A percentile compares a stretch with the other conserved stretches of the same genome.
Evolutionary conservation across 1,140 invertebrate species (phyloP).

Genomic region (Macrocentrus cingulum): DNA sequence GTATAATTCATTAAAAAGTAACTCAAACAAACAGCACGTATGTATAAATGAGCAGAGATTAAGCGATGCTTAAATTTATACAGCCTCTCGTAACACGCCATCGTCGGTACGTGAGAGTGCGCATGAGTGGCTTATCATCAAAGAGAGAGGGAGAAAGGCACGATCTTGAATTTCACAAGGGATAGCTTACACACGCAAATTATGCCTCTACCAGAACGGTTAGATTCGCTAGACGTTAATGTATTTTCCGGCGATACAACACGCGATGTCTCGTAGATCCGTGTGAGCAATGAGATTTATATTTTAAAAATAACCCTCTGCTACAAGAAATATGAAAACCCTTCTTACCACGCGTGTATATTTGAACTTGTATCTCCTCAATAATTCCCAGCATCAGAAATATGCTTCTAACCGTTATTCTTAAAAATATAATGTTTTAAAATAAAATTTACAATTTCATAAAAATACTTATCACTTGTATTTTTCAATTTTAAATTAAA

Average conservation of each 20-base stretch:
- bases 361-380: too few species aligned
- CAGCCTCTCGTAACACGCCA: background rate
- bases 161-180: constrained; percentile 13
- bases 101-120: too few species aligned
- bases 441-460: too few species aligned
- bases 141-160: background rate
- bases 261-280: constrained; percentile 10
- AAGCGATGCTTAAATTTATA: too few species aligned
- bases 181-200: constrained; percentile 9
- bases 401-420: too few species aligned
- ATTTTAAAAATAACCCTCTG: background rate
- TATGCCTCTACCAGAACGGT: background rate
- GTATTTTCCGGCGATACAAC: constrained; percentile 1
- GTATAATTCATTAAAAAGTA: background rate
- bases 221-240: constrained; percentile 16
- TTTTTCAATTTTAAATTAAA: too few species aligned
- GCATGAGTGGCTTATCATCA: background rate
- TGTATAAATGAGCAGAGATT: too few species aligned
- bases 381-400: too few species aligned
- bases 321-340: background rate
- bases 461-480: too few species aligned
- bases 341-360: too few species aligned
- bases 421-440: too few species aligned
- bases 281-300: background rate
- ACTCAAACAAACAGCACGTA: background rate